Conservation (phyloP, 1,140 invertebrate species). For the Ephestia elutella region DNA sequence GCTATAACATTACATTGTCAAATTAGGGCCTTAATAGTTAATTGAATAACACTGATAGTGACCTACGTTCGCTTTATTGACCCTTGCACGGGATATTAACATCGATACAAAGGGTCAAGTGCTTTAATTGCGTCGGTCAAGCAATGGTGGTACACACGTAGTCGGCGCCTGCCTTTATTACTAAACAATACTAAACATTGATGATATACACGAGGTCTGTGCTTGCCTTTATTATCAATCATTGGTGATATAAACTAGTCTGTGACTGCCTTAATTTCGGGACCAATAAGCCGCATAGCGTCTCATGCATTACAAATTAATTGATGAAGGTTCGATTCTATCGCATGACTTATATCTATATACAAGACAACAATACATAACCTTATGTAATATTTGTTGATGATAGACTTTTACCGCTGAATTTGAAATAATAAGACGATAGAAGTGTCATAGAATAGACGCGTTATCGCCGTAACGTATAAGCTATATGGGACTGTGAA, state of each 20-base stretch:
- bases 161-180: conserved; percentile 1
- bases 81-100: conserved; percentile 15
- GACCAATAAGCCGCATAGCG: background rate
- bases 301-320: conserved; percentile 2
- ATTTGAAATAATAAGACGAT: too few relatives aligned
- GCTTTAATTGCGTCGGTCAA: conserved; percentile 46
- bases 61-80: conserved; percentile 4
- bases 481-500: too few relatives aligned
- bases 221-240: background rate
- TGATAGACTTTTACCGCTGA: too few relatives aligned
- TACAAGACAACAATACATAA: too few relatives aligned
- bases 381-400: too few relatives aligned
- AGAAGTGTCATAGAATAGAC: too few relatives aligned
- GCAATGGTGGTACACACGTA: background rate
- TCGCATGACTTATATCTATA: too few relatives aligned
- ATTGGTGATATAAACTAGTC: background rate
- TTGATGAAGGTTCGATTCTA: background rate
- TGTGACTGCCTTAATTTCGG: background rate
- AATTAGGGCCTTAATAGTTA: too few relatives aligned
- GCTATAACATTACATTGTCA: too few relatives aligned
- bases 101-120: conserved; percentile 44
- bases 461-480: too few relatives aligned
- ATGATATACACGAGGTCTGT: background rate
- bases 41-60: too few relatives aligned
- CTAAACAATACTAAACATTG: too few relatives aligned